phyloP scores from a whole-genome alignment of 2,113 vertebrate species.

The Tachycineta bicolor region DNA sequence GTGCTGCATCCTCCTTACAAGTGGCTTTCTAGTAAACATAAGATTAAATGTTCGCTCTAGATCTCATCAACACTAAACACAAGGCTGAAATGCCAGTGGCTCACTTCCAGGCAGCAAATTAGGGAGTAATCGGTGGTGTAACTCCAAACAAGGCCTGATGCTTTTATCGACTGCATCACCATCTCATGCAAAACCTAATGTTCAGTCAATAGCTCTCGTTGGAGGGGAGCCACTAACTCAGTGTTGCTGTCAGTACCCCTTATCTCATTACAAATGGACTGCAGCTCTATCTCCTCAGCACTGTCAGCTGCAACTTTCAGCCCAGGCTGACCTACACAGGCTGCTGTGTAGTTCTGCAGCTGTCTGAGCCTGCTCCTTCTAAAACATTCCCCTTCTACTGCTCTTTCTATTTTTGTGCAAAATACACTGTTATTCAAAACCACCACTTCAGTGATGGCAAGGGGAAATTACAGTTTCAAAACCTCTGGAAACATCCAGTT shows the following conservation, averaged over 20 bases:
- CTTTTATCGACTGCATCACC: slow-evolving; percentile 77
- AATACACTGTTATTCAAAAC: not conserved
- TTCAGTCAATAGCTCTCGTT: slow-evolving; percentile 77
- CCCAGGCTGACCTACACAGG: not conserved
- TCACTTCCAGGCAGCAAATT: slow-evolving; percentile 77
- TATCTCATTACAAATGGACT: slow-evolving; percentile 77
- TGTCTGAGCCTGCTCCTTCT: not conserved
- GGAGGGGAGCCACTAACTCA: slow-evolving; percentile 73
- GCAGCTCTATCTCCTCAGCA: slow-evolving; percentile 46
- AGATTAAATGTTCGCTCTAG: slow-evolving; percentile 64
- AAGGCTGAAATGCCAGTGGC: slow-evolving; percentile 66
- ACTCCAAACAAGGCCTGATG: slow-evolving; percentile 73
- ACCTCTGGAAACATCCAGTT: not conserved
- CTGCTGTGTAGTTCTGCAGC: not conserved
- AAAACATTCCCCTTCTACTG: not conserved
- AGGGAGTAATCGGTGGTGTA: slow-evolving; percentile 65
- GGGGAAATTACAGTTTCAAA: not conserved
- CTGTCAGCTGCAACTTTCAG: slow-evolving; percentile 21
- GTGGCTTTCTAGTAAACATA: slow-evolving; percentile 61
- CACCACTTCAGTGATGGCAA: not conserved
- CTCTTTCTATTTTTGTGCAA: not conserved
- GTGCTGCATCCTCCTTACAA: slow-evolving; percentile 14
- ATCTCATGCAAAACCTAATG: slow-evolving; percentile 72
- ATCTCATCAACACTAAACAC: slow-evolving; percentile 69
- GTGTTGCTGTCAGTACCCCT: slow-evolving; percentile 70